Evolutionary conservation across 2,888 invertebrate genomes (phyloP).

Genomic region (Acrobeloides nanus): DNA sequence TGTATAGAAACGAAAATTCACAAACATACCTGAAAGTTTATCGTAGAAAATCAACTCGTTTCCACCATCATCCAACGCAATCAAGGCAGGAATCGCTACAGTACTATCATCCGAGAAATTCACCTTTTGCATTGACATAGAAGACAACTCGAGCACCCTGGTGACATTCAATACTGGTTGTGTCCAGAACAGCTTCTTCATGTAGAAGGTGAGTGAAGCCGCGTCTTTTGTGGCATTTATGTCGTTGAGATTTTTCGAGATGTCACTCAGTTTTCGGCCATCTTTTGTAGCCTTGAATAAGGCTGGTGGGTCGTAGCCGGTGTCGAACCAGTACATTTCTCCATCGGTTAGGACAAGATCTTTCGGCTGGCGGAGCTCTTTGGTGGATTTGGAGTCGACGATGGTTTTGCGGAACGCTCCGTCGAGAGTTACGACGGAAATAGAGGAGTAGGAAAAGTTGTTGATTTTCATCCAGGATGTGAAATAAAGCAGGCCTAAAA

Average conservation of each 20-base stretch:
- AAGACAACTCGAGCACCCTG: conserved; percentile 10
- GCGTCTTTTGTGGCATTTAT: conserved; percentile 10
- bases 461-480: conserved; percentile 58
- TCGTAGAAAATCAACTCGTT: conserved; percentile 19
- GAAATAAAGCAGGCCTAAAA: conserved; percentile 69
- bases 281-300: conserved; percentile 11
- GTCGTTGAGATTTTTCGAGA: conserved; percentile 6
- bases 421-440: conserved; percentile 13
- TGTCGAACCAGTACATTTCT: conserved; percentile 24
- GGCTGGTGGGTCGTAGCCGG: conserved; percentile 12
- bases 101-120: conserved; percentile 14
- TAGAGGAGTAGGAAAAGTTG: conserved; percentile 12
- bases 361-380: conserved; percentile 13
- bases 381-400: not conserved
- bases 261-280: conserved; percentile 22
- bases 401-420: conserved; percentile 12
- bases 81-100: not conserved
- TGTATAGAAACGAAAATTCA: too few relatives aligned
- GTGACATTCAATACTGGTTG: conserved; percentile 12
- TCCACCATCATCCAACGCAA: conserved; percentile 13
- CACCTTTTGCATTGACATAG: conserved; percentile 15
- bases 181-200: conserved; percentile 13
- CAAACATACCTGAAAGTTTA: conserved; percentile 8
- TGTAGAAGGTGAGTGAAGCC: conserved; percentile 12
- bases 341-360: conserved; percentile 14